Base-by-base conservation (phyloP, 2,113 vertebrate species). In the Syngnathus typhle region DNA sequence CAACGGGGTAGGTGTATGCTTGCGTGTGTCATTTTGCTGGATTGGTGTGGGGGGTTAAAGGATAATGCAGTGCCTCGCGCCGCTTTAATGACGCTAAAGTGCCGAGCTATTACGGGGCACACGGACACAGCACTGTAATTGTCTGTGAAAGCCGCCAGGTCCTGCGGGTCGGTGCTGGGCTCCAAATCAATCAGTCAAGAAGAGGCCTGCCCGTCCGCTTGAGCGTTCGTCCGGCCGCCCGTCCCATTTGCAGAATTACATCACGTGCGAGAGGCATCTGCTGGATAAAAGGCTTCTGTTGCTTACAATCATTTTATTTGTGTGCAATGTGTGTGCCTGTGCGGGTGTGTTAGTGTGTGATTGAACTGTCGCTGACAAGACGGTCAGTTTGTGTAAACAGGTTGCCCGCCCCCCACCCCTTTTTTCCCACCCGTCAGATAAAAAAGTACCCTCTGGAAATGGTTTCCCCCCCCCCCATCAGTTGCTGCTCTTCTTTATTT, bases 111-210 rank as follows among this genome's bases (percentile, higher is more conserved):
- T 90, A 90, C 84, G 83, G 85, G 55, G 77, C 88, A 91, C 87
- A 92, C 77, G 80, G 87, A 90, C 87, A 90, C 87, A 90, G 86
- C 83, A 83, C 89, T 89, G 71, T 92, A 94, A 93, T 92, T 93
- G 90, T 92, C 89, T 92, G 89, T 93, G 91, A 93, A 92, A 94
- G 92, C 90, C 93, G 84, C 91, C 92, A 93, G 91, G 89, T 93
- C 89, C 84, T 91, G 86, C 86, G 85, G 85, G 85, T 86, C 85
- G 85, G 85, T 85, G 87, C 91, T 85, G 88, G 90, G 88, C 89
- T 91, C 37, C 90, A 91, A 93, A 93, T 93, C 91, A 92, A 91
- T 93, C 92, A 93, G 88, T 93, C 93, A 92, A 62, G 60, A 62
- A 23, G 60, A 88, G 87, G 86, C 84, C 72, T 80, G 88, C 77